Evolutionary conservation across 2,888 invertebrate species (phyloP), one percentile per base, ranked within the genome.

Genomic region (Megalurothrips usitatus): DNA sequence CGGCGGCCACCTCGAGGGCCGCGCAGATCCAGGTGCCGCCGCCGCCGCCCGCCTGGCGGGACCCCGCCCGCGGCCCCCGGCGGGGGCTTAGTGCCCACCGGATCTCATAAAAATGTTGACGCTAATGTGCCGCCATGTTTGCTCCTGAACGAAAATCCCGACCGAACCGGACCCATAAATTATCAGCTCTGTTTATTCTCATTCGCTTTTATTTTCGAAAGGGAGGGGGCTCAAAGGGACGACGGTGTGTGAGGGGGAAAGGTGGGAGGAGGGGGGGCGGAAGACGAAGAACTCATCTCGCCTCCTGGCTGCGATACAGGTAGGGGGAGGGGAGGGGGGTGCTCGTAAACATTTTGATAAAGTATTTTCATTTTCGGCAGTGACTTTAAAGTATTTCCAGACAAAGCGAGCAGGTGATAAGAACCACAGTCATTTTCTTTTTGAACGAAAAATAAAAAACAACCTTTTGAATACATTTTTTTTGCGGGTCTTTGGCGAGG

Each of bases 31-130:
- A 58, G 58, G 58, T 58, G 58, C 6, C 17, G 52, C 52, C 52
- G 52, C 52, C 12, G 12, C 52, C 52, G 12, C 49, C 49, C 14
- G 10, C 49, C n/a, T n/a, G n/a, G 49, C 49, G 49, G 10, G 10
- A 49, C 49, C n/a, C n/a, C n/a, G 10, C 49, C 49, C 49, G 28
- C 83, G 84, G 34, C 82, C 84, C 28, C 82, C 84, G 28, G 82
- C 84, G 47, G 83, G 82, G 10, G n/a, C 63, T n/a, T n/a, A 17
- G 23, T 63, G 68, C 68, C n/a, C 68, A 26, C 68, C 68, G 68
- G 68, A 75, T 75, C 68, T 26, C 68, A 75, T 75, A 75, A 75
- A 75, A 75, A 75, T 75, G 68, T 75, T 75, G 68, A 75, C 68
- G 68, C 68, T 75, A 26, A 75, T 75, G 68, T 75, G 68, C 68